Percentiles rank a stretch among this genome's conserved stretches.
Evolutionary conservation across 2,797 vertebrate genomes (phyloP).

Genomic region (Ataeniobius toweri): DNA sequence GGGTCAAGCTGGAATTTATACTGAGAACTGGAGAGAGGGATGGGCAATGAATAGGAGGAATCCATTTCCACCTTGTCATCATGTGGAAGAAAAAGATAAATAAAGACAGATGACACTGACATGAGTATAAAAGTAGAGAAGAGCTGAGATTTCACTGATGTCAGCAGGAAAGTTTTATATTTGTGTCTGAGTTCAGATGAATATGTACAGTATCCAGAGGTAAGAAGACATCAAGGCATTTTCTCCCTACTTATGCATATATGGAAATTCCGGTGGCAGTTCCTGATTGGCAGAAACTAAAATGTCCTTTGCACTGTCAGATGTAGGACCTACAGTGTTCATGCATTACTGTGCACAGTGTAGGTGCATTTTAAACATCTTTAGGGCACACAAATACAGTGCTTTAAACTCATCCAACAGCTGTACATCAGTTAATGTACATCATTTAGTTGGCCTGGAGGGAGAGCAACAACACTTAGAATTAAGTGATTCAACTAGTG

Average conservation of each 20-base stretch:
- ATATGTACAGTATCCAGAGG: background rate
- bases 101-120: constrained; percentile 8
- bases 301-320: too few relatives aligned
- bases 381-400: constrained; percentile 8
- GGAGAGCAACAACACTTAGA: constrained; percentile 5
- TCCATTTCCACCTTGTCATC: constrained; percentile 21
- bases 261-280: background rate
- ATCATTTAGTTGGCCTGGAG: too few relatives aligned
- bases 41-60: constrained; percentile 34
- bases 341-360: too few relatives aligned
- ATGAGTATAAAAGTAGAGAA: constrained; percentile 6
- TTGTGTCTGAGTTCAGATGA: constrained; percentile 10
- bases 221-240: constrained; percentile 9
- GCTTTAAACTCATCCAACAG: constrained; percentile 12
- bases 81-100: constrained; percentile 4
- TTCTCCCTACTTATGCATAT: constrained; percentile 13
- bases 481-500: constrained; percentile 11
- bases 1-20: constrained; percentile 11
- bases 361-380: constrained; percentile 4
- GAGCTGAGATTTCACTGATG: constrained; percentile 19
- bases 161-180: constrained; percentile 24
- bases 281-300: background rate
- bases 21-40: constrained; percentile 13
- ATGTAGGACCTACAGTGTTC: too few relatives aligned
- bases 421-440: constrained; percentile 2